phyloP scores from a whole-genome alignment of 2,113 vertebrate species.

The Dipodomys stephensi region DNA sequence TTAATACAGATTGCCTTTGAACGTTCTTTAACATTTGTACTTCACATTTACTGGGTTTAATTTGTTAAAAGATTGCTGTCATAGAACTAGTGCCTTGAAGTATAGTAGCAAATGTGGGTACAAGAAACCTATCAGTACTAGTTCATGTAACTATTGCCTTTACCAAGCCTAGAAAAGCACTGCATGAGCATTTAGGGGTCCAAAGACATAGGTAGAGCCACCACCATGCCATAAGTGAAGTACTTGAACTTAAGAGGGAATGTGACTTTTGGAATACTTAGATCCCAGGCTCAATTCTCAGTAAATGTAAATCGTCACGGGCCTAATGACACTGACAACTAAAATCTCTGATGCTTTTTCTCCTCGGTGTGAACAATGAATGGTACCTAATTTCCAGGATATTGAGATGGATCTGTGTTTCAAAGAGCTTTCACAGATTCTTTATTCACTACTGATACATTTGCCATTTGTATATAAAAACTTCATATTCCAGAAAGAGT shows the following conservation, averaged over 20 bases:
- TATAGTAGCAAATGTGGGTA: background rate
- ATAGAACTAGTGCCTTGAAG: background rate
- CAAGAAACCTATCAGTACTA: background rate
- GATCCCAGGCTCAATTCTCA: background rate
- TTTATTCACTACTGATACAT: background rate
- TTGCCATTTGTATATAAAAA: conserved; percentile 27
- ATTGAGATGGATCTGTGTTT: background rate
- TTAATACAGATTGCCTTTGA: background rate
- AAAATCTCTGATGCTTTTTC: background rate
- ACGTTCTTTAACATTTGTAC: background rate
- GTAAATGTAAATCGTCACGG: background rate
- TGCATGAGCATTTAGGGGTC: background rate
- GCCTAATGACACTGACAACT: background rate
- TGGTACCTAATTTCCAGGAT: background rate
- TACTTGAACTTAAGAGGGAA: background rate
- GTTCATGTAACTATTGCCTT: background rate
- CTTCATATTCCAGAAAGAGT: background rate
- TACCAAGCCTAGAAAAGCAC: background rate
- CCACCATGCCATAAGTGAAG: background rate
- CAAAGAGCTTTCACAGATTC: background rate
- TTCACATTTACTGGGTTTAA: background rate
- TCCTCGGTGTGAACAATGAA: background rate
- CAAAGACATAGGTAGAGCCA: background rate
- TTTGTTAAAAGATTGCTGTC: background rate
- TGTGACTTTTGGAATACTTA: background rate